These are phyloP conservation scores for Acanthurus lineatus DNA, from an alignment of 2,797 vertebrate species.

Conservation along the genomic window DNA sequence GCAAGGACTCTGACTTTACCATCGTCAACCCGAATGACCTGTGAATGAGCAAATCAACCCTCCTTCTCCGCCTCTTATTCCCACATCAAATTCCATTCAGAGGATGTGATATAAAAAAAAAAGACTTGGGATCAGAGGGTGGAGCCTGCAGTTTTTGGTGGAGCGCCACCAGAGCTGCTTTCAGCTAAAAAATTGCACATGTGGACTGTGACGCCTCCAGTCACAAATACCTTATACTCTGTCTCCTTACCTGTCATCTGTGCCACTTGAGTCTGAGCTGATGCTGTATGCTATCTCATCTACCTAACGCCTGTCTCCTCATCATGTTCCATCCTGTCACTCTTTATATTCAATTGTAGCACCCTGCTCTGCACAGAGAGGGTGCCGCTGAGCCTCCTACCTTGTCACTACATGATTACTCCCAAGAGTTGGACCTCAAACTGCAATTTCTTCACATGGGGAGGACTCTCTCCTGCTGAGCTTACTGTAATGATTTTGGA, in stretches of 20 bases:
- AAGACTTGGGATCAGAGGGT: constrained; percentile 34
- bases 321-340: constrained; percentile 15
- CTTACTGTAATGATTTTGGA: constrained; percentile 46
- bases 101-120: constrained; percentile 25
- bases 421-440: constrained; percentile 55
- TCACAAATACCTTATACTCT: constrained; percentile 58
- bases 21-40: constrained; percentile 95
- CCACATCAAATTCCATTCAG: constrained; percentile 12
- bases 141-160: constrained; percentile 27
- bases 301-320: constrained; percentile 45
- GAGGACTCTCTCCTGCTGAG: constrained; percentile 15
- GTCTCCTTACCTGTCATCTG: constrained; percentile 61
- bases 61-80: constrained; percentile 4
- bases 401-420: constrained; percentile 42
- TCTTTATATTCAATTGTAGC: constrained; percentile 45
- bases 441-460: constrained; percentile 37
- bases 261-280: constrained; percentile 66
- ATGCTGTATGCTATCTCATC: constrained; percentile 59
- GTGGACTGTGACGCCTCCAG: constrained; percentile 65
- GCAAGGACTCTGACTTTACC: constrained; percentile 99
- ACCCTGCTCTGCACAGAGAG: constrained; percentile 48
- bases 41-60: constrained; percentile 63
- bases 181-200: constrained; percentile 71
- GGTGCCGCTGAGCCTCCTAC: constrained; percentile 54
- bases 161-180: constrained; percentile 31